A percentile compares a stretch with the other conserved stretches of the same genome.
Conservation (phyloP, 2,888 invertebrate genomes). For the Limnephilus auricula region DNA sequence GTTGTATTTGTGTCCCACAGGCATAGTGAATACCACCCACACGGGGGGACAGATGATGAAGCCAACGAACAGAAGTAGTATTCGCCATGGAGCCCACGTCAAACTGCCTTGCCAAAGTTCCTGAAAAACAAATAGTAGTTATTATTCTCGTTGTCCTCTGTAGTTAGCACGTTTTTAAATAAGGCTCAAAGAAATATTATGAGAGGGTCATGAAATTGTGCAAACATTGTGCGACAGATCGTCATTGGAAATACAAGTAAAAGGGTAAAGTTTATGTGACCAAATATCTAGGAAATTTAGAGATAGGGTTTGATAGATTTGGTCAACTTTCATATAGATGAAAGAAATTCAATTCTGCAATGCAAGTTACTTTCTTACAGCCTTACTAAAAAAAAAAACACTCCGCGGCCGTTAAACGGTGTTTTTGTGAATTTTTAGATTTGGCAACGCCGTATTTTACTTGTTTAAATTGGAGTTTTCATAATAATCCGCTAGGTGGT, state of each 20-base stretch:
- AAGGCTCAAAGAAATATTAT: slow-evolving; percentile 9
- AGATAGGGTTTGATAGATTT: neutral
- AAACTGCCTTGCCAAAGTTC: slow-evolving; percentile 99
- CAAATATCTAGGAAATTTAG: neutral
- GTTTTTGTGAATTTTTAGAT: too few species aligned
- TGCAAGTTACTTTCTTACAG: too few species aligned
- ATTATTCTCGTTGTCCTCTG: neutral
- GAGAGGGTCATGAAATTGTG: neutral
- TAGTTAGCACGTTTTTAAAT: neutral
- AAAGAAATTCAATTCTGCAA: neutral
- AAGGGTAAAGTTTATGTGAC: neutral
- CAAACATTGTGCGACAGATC: neutral
- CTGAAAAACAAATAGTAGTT: slow-evolving; percentile 74
- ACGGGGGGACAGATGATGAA: slow-evolving; percentile 97
- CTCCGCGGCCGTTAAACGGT: too few species aligned
- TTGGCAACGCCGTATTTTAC: too few species aligned
- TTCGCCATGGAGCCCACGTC: slow-evolving; percentile 97
- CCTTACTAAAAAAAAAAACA: too few species aligned
- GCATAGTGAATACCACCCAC: slow-evolving; percentile 97
- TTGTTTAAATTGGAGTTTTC: too few species aligned
- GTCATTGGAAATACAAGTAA: neutral
- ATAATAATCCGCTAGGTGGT: too few species aligned
- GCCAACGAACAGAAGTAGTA: slow-evolving; percentile 93
- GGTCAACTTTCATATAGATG: neutral
- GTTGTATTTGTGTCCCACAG: slow-evolving; percentile 96